Base-by-base conservation (phyloP, 2,888 invertebrate genomes). In the Catocala nupta region DNA sequence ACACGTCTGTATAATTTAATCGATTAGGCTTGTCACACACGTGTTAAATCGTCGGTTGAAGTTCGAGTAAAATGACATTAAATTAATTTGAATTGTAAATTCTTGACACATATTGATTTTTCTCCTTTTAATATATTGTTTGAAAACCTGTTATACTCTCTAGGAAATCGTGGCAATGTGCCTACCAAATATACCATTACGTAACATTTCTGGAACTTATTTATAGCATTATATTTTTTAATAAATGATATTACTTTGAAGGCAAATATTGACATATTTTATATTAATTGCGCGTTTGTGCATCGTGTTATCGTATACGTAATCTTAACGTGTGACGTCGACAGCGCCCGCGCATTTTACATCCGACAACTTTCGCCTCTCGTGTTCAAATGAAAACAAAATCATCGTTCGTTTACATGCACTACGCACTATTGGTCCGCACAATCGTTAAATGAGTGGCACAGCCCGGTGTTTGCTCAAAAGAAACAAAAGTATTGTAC, bases 341-440 rank as follows among this genome's bases (percentile, higher is more conserved):
- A 5, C 42, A 51, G 59, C 59, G 52, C 55, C 57, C 57, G 68
- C 49, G 58, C 62, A 67, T 64, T 71, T 72, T 49, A 64, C 68
- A 69, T 67, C 69, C 63, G 59, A 66, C 61, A 66, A 76, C 77
- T 77, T 77, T 77, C 77, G 78, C 78, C 54, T 60, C 57, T 71
- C 66, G 52, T 67, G 65, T 60, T 53, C 47, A 63, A 69, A 71
- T 69, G 74, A 77, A 79, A 72, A 70, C 65, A 70, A 75, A 73
- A 66, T 71, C 52, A 57, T 59, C 51, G 59, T 52, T 68, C 58
- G 47, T 61, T 59, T 52, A 68, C 55, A 63, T 63, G 50, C 44
- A 59, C 13, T 55, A 53, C 13, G 53, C 13, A 59, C 45, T 42
- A 63, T 59, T 51, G 50, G 50, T 56, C 25, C 16, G 9, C 44